Evolutionary conservation across 2,797 vertebrate genomes (phyloP).

Genomic region (Crypturellus tataupa): DNA sequence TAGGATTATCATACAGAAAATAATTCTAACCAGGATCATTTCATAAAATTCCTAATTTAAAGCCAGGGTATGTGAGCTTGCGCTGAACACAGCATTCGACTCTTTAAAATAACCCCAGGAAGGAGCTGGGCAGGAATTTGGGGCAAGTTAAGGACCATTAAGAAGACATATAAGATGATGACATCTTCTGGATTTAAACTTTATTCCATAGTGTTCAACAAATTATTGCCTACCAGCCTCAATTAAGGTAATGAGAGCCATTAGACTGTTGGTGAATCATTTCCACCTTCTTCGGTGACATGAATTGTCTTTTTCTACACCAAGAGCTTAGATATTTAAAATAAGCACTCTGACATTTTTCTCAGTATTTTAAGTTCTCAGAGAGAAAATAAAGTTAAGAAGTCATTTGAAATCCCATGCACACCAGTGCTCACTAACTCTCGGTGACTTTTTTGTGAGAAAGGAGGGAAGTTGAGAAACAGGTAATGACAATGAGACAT

Average conservation of each 20-base stretch:
- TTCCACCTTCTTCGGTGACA: not conserved
- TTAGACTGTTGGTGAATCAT: not conserved
- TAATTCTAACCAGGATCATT: not conserved
- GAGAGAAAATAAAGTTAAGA: not conserved
- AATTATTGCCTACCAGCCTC: not conserved
- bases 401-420: not conserved
- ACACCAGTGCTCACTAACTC: not conserved
- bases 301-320: not conserved
- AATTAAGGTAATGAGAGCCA: not conserved
- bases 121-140: not conserved
- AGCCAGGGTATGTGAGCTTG: not conserved
- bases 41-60: conserved; percentile 12
- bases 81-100: not conserved
- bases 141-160: not conserved
- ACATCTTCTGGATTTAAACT: not conserved
- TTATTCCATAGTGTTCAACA: not conserved
- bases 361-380: not conserved
- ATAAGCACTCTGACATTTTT: not conserved
- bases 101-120: not conserved
- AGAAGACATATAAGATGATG: not conserved
- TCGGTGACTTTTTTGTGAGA: not conserved
- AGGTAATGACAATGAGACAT: not conserved
- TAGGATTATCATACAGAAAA: not conserved
- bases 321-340: not conserved
- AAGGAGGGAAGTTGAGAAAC: not conserved